Conservation (phyloP, 2,113 vertebrate species). For the Tetrax tetrax region DNA sequence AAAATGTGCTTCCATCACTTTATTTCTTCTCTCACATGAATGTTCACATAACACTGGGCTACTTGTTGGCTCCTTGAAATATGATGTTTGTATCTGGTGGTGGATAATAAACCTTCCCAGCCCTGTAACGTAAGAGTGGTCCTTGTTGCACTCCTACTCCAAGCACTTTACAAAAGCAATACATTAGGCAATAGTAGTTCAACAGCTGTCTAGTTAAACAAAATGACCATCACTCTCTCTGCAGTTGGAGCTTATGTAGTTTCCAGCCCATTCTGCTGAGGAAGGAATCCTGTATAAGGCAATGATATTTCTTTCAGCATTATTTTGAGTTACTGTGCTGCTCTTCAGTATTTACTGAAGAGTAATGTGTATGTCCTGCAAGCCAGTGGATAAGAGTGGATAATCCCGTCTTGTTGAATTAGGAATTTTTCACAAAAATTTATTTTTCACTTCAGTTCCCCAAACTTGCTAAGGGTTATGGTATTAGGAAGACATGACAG, state of each 20-base stretch:
- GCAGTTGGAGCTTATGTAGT: neutral
- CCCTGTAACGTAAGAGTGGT: neutral
- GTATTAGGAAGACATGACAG: neutral
- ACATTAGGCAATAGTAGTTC: neutral
- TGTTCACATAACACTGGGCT: neutral
- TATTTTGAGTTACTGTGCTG: neutral
- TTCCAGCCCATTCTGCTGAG: neutral
- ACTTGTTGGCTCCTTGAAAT: neutral
- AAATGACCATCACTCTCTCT: neutral
- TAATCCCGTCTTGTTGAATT: neutral
- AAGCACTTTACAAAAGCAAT: neutral
- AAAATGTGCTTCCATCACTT: neutral
- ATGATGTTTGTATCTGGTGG: neutral
- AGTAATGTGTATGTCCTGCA: neutral
- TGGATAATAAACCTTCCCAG: neutral
- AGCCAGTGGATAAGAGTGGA: neutral
- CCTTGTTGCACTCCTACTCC: neutral
- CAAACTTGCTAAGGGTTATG: neutral
- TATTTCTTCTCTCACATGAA: neutral
- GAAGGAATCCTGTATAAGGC: neutral
- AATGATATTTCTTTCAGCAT: neutral
- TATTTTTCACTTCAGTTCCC: neutral
- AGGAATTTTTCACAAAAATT: neutral
- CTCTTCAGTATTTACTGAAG: neutral
- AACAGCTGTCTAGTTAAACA: neutral